Conservation (phyloP, 2,888 invertebrate genomes). For the Platycnemis pennipes region DNA sequence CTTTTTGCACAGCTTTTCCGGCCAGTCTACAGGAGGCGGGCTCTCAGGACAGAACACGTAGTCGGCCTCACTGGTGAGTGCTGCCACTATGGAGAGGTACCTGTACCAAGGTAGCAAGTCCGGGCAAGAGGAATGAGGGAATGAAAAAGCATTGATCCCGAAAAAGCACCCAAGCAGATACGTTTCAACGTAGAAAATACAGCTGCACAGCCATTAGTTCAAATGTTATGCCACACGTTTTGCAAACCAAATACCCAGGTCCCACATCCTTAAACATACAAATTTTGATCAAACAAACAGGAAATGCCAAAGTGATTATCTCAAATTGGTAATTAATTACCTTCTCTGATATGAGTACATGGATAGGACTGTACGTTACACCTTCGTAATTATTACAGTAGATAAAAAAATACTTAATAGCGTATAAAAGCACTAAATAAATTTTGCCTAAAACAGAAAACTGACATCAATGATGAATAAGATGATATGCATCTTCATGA, state of each 20-base stretch:
- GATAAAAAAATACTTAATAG: too few relatives aligned
- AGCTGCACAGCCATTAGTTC: not conserved
- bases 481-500: too few relatives aligned
- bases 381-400: too few relatives aligned
- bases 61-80: slow-evolving; percentile 98
- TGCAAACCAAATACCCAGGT: not conserved
- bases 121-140: not conserved
- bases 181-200: not conserved
- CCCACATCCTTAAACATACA: slow-evolving; percentile 1
- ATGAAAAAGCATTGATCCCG: slow-evolving; percentile 15
- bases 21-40: slow-evolving; percentile 97
- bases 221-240: not conserved
- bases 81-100: slow-evolving; percentile 98
- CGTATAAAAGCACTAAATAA: too few relatives aligned
- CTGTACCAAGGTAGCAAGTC: slow-evolving; percentile 79
- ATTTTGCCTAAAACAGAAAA: too few relatives aligned
- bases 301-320: too few relatives aligned
- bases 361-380: too few relatives aligned
- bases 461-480: too few relatives aligned
- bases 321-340: too few relatives aligned
- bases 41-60: slow-evolving; percentile 99
- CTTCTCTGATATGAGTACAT: too few relatives aligned
- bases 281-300: not conserved
- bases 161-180: not conserved
- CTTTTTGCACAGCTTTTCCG: slow-evolving; percentile 95